phyloP scores from a whole-genome alignment of 2,797 vertebrate genomes.

The Semotilus atromaculatus region DNA sequence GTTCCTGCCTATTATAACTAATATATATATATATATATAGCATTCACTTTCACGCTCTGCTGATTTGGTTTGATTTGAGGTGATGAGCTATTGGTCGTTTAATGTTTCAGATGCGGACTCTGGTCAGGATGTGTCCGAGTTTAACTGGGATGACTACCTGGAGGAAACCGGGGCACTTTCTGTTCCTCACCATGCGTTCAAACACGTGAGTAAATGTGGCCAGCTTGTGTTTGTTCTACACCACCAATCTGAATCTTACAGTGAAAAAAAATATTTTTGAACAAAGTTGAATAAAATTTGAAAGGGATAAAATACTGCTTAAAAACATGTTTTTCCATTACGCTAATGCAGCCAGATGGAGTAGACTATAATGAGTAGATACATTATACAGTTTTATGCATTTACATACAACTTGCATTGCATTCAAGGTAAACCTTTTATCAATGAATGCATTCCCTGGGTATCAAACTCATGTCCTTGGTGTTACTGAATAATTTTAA shows the following conservation, averaged over 20 bases:
- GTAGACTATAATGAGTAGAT: no score
- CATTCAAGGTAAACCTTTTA: neutral
- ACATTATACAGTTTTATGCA: neutral
- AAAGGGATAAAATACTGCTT: neutral
- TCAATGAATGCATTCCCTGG: neutral
- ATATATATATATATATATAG: neutral
- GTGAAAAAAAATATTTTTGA: neutral
- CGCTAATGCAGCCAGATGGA: neutral
- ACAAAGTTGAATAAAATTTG: neutral
- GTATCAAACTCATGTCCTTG: neutral
- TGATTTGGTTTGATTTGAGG: neutral
- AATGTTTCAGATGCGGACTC: slow-evolving; percentile 85
- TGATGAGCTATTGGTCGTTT: neutral
- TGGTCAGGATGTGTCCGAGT: slow-evolving; percentile 89
- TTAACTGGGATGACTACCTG: slow-evolving; percentile 97
- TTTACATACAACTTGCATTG: neutral
- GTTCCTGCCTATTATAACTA: neutral
- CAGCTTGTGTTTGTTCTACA: neutral
- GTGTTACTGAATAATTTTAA: neutral
- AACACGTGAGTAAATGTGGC: slow-evolving; percentile 85
- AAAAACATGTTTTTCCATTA: neutral
- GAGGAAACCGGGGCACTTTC: slow-evolving; percentile 91
- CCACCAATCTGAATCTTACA: neutral
- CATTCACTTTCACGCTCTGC: neutral
- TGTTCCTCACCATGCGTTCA: slow-evolving; percentile 94